These are phyloP conservation scores for Odontomachus brunneus DNA, from an alignment of 1,140 invertebrate genomes.

Conservation along the genomic window DNA sequence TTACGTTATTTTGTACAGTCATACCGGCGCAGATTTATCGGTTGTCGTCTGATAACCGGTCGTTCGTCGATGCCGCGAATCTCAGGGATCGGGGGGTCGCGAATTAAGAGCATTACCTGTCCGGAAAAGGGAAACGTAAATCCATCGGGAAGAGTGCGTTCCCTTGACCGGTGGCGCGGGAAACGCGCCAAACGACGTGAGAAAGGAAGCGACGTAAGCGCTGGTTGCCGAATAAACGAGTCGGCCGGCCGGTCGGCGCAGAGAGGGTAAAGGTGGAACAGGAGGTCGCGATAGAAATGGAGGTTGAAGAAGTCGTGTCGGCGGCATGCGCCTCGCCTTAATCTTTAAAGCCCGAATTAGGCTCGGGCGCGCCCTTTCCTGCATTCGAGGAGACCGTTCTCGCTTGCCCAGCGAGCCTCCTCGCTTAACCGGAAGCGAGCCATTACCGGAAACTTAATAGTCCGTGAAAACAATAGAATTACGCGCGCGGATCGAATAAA, in stretches of 20 bases:
- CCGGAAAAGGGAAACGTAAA: conserved; percentile 23
- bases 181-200: conserved; percentile 76
- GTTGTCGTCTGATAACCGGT: not conserved
- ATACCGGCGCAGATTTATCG: no score
- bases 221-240: conserved; percentile 63
- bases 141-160: conserved; percentile 1
- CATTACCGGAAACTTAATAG: conserved; percentile 85
- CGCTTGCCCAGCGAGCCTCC: conserved; percentile 62
- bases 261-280: conserved; percentile 61
- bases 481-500: conserved; percentile 82
- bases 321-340: conserved; percentile 80
- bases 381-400: conserved; percentile 83
- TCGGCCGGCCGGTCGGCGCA: conserved; percentile 39
- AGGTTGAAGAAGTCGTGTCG: conserved; percentile 71
- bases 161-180: conserved; percentile 17
- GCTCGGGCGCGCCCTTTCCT: conserved; percentile 84
- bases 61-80: not conserved
- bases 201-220: conserved; percentile 77
- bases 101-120: conserved; percentile 9
- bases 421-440: conserved; percentile 82
- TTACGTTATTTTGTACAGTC: no score
- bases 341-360: conserved; percentile 84
- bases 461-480: conserved; percentile 86
- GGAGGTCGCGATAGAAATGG: conserved; percentile 71
- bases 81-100: not conserved